Evolutionary conservation across 2,888 invertebrate genomes (phyloP).

Genomic region (Thecocarcelia acutangulata): DNA sequence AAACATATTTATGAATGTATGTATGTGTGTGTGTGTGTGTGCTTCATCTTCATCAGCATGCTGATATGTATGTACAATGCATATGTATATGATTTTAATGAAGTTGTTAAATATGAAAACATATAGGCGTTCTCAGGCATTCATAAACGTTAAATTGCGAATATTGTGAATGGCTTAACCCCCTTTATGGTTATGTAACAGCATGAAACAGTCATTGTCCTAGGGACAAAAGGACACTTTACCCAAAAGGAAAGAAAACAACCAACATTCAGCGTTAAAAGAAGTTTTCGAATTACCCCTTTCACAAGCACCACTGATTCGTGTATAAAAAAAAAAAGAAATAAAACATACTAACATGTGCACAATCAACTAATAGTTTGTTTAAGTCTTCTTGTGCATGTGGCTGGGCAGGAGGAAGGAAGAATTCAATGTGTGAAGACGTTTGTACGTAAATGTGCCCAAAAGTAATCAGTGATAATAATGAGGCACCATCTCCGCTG

Average conservation of each 20-base stretch:
- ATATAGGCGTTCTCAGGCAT: conserved; percentile 11
- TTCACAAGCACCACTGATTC: conserved; percentile 19
- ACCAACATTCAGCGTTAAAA: background rate
- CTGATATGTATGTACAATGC: too few species aligned
- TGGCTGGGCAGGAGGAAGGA: background rate
- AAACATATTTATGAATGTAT: too few species aligned
- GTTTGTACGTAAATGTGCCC: conserved; percentile 39
- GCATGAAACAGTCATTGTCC: conserved; percentile 78
- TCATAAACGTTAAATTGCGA: conserved; percentile 32
- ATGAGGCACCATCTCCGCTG: conserved; percentile 72
- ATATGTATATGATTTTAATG: background rate
- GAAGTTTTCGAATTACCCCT: conserved; percentile 44
- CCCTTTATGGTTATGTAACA: conserved; percentile 78
- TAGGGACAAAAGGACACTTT: conserved; percentile 76
- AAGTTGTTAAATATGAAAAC: conserved; percentile 2
- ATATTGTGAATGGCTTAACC: conserved; percentile 77
- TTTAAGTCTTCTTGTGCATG: background rate
- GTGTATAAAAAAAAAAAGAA: conserved; percentile 4
- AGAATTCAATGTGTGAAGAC: too few species aligned
- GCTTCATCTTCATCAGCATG: background rate
- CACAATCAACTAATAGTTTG: background rate
- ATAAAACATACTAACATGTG: conserved; percentile 15
- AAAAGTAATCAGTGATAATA: conserved; percentile 73
- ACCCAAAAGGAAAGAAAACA: conserved; percentile 15
- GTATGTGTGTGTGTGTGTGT: too few species aligned